Conservation (phyloP, 2,888 invertebrate species). For the Pardosa pseudoannulata region DNA sequence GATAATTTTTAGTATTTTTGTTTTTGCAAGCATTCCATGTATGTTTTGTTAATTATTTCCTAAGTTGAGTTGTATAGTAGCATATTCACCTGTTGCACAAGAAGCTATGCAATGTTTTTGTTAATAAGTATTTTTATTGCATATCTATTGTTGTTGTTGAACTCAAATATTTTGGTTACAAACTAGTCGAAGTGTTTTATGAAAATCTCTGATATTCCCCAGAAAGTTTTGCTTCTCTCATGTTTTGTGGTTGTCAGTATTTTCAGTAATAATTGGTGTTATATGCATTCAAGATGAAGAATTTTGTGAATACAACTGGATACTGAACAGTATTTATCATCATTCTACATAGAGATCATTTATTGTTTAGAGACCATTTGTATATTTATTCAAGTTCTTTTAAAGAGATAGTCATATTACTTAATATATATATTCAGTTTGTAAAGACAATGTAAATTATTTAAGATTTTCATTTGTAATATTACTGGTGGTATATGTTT, state of each 20-base stretch:
- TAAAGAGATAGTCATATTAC: slow-evolving; percentile 58
- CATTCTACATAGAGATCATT: slow-evolving; percentile 44
- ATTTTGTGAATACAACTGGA: slow-evolving; percentile 33
- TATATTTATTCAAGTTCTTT: slow-evolving; percentile 70
- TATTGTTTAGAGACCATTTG: slow-evolving; percentile 53
- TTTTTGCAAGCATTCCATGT: background rate
- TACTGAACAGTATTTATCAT: slow-evolving; percentile 59
- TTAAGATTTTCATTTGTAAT: slow-evolving; percentile 49
- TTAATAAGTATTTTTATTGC: too few relatives aligned
- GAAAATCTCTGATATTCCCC: slow-evolving; percentile 20
- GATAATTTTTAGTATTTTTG: background rate
- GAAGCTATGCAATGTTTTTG: background rate
- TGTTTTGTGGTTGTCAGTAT: slow-evolving; percentile 47
- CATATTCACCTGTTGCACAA: background rate
- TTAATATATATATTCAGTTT: slow-evolving; percentile 61
- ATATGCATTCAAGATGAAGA: slow-evolving; percentile 39
- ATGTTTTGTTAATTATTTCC: background rate
- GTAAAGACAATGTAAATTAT: slow-evolving; percentile 67
- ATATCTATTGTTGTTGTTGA: too few relatives aligned
- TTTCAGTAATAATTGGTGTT: slow-evolving; percentile 40
- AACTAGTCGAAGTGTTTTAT: slow-evolving; percentile 36
- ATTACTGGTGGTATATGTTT: slow-evolving; percentile 50
- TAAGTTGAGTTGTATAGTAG: background rate
- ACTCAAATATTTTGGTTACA: background rate
- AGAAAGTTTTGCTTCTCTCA: background rate